Conservation (phyloP, 1,140 invertebrate genomes). For the Heliconius himera region DNA sequence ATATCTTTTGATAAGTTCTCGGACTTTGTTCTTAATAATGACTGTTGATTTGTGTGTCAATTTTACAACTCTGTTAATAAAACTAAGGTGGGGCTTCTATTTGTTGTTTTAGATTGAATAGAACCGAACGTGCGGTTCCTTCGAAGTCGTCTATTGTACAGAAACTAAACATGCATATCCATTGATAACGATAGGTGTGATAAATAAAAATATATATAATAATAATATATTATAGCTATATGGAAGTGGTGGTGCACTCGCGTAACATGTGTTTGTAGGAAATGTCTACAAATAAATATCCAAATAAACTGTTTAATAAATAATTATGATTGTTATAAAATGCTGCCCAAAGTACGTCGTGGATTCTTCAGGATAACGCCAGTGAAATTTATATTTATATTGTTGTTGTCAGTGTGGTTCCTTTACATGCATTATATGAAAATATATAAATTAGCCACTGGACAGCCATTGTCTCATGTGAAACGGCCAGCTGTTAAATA, state of each 20-base stretch:
- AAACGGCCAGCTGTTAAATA: constrained; percentile 40
- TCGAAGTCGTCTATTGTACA: too few relatives aligned
- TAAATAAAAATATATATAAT: background rate
- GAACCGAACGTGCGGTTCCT: too few relatives aligned
- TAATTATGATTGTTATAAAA: background rate
- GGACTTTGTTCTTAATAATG: background rate
- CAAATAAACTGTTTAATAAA: background rate
- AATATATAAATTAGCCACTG: background rate
- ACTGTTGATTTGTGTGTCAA: background rate
- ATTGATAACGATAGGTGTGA: constrained; percentile 1
- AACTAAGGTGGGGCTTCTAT: background rate
- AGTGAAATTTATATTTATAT: background rate
- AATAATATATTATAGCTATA: too few relatives aligned
- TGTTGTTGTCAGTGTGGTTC: background rate
- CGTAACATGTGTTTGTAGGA: background rate
- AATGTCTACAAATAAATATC: background rate
- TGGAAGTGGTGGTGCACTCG: background rate
- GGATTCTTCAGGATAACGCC: background rate
- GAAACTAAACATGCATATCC: background rate
- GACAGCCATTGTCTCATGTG: background rate
- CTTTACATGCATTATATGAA: constrained; percentile 9
- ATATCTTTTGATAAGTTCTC: background rate
- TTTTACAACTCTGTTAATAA: background rate
- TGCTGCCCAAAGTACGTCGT: background rate
- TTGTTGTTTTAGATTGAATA: too few relatives aligned